These are phyloP conservation scores for Darevskia mixta DNA, from an alignment of 2,797 vertebrate species.

Conservation along the genomic window DNA sequence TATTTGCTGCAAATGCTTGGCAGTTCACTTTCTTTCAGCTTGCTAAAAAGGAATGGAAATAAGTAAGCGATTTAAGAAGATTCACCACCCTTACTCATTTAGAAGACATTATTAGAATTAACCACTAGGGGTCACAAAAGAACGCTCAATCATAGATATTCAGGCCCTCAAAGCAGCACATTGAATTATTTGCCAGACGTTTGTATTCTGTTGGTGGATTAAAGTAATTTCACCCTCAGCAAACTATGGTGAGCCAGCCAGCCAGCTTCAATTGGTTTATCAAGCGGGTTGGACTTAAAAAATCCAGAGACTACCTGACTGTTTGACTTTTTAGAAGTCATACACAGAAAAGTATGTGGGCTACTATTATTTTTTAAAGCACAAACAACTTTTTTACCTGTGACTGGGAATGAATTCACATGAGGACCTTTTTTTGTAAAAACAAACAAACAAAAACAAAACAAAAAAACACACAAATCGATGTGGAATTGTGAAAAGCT, in stretches of 20 bases:
- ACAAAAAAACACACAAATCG: not conserved
- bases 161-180: not conserved
- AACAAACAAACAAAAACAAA: too few species aligned
- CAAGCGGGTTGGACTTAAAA: not conserved
- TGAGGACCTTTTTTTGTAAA: too few species aligned
- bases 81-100: not conserved
- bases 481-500: not conserved
- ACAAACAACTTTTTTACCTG: too few species aligned
- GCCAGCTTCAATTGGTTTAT: not conserved
- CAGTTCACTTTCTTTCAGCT: not conserved
- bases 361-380: not conserved
- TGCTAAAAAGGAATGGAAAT: not conserved
- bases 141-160: slow-evolving; percentile 40
- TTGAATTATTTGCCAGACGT: not conserved
- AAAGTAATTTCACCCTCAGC: not conserved
- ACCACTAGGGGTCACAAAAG: slow-evolving; percentile 71
- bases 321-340: not conserved
- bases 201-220: not conserved
- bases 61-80: not conserved
- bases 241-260: not conserved
- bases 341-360: not conserved
- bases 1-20: not conserved
- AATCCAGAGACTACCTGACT: not conserved
- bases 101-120: slow-evolving; percentile 16
- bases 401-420: too few species aligned